Evolutionary conservation across 2,113 vertebrate species (phyloP).

Genomic region (Cygnus buccinator): DNA sequence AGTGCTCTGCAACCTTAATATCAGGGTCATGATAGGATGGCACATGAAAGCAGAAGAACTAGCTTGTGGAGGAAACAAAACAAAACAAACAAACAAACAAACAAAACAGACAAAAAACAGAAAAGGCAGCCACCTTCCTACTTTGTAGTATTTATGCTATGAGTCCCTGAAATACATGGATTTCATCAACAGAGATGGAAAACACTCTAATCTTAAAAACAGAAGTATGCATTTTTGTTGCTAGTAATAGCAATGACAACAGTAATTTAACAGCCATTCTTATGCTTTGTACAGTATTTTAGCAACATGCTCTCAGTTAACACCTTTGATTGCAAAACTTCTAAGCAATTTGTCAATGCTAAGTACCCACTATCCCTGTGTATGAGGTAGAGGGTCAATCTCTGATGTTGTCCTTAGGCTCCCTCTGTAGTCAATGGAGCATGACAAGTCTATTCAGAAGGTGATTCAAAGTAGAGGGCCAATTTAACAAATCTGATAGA

Average conservation of each 20-base stretch:
- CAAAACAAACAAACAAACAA: neutral
- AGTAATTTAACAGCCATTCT: neutral
- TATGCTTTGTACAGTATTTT: neutral
- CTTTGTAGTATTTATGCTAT: neutral
- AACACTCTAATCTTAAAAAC: neutral
- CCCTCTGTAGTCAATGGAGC: neutral
- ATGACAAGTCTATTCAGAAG: slow-evolving; percentile 35
- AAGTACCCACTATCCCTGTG: neutral
- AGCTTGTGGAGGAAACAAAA: neutral
- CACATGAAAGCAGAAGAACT: neutral
- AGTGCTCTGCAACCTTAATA: neutral
- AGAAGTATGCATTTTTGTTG: neutral
- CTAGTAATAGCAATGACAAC: neutral
- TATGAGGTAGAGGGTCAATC: slow-evolving; percentile 17
- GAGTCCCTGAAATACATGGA: neutral
- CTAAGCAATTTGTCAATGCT: neutral
- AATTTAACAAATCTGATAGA: slow-evolving; percentile 19
- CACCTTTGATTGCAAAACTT: neutral
- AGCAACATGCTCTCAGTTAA: neutral
- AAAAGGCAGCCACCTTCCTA: neutral
- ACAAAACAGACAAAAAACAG: neutral
- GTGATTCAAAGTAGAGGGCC: slow-evolving; percentile 1
- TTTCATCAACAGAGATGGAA: neutral
- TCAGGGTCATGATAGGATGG: neutral
- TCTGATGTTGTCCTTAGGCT: neutral